These are phyloP conservation scores for Agrochola litura DNA, from an alignment of 2,888 invertebrate species.

Conservation along the genomic window DNA sequence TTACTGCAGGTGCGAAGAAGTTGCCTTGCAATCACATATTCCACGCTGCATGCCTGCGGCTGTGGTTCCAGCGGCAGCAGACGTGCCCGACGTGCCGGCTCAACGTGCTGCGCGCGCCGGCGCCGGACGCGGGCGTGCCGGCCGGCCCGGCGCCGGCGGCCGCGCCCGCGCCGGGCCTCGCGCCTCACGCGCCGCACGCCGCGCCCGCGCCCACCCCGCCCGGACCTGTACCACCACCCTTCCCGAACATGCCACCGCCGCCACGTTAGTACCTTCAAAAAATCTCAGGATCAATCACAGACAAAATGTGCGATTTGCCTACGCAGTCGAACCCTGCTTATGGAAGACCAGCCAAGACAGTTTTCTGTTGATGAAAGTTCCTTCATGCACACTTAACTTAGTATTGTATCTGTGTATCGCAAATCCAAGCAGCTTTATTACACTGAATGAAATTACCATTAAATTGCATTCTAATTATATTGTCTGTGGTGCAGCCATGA, in stretches of 20 bases:
- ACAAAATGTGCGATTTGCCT: neutral
- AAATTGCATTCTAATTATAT: neutral
- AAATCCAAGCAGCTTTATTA: too few relatives aligned
- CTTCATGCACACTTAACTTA: neutral
- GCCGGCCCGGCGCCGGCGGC: slow-evolving; percentile 57
- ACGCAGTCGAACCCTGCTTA: neutral
- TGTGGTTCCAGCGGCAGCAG: slow-evolving; percentile 99
- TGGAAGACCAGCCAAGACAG: neutral
- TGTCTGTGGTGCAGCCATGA: slow-evolving; percentile 78
- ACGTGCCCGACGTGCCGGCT: slow-evolving; percentile 99
- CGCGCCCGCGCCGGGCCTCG: slow-evolving; percentile 56
- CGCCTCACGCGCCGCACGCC: slow-evolving; percentile 65
- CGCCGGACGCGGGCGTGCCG: slow-evolving; percentile 74
- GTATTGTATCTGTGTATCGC: too few relatives aligned
- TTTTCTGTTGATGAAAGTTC: neutral
- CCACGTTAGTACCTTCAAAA: slow-evolving; percentile 75
- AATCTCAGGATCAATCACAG: neutral
- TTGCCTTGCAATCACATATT: slow-evolving; percentile 99
- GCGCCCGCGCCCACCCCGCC: slow-evolving; percentile 69
- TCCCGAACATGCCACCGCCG: slow-evolving; percentile 83
- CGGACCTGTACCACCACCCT: slow-evolving; percentile 78
- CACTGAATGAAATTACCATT: neutral
- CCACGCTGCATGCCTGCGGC: slow-evolving; percentile 98
- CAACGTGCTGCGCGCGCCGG: slow-evolving; percentile 93
- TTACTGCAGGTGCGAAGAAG: slow-evolving; percentile 94